Evolutionary conservation across 2,113 vertebrate genomes (phyloP).

Genomic region (Oreochromis niloticus): DNA sequence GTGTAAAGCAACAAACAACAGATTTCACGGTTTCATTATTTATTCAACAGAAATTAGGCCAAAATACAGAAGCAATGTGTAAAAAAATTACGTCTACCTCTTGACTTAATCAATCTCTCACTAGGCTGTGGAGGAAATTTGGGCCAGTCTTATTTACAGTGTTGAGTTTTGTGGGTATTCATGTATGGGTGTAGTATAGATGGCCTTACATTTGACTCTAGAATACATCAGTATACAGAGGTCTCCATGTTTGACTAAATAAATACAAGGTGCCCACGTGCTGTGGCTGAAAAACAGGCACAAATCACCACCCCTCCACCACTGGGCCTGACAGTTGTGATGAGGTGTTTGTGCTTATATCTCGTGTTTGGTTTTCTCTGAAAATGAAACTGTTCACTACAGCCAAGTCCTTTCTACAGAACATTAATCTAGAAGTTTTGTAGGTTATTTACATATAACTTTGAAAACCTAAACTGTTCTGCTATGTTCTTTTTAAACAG

Average conservation of each 20-base stretch:
- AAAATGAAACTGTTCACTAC: neutral
- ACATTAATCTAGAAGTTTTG: neutral
- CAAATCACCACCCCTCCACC: neutral
- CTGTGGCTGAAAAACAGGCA: neutral
- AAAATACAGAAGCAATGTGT: neutral
- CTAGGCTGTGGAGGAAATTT: no score
- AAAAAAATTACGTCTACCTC: neutral
- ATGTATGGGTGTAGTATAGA: no score
- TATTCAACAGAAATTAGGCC: neutral
- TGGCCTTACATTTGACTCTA: no score
- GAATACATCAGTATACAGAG: no score
- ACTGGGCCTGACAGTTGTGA: neutral
- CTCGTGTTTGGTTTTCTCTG: neutral
- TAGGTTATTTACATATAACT: neutral
- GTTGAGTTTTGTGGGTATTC: no score
- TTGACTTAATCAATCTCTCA: no score
- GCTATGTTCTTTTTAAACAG: neutral
- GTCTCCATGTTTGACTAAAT: no score
- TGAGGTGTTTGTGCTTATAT: neutral
- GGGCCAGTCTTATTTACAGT: no score
- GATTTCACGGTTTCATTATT: neutral
- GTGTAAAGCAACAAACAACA: neutral
- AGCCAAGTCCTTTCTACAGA: neutral
- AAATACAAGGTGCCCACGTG: accelerated
- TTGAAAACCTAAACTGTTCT: neutral